Conservation (phyloP, 1,140 invertebrate species). For the Bursaphelenchus mucronatus region DNA sequence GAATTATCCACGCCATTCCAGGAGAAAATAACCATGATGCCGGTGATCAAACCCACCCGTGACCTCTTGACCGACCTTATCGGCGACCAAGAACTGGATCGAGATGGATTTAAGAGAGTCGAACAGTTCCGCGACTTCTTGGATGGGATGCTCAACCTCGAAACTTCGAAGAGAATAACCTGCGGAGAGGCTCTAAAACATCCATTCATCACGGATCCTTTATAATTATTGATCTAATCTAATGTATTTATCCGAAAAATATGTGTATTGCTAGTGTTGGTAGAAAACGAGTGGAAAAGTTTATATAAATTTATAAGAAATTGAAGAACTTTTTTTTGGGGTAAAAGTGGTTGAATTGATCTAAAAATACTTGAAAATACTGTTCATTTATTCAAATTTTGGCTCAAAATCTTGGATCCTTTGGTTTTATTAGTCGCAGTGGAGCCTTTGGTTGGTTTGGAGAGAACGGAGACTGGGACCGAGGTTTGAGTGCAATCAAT, state of each 20-base stretch:
- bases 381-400: too few species aligned
- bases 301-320: too few species aligned
- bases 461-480: too few species aligned
- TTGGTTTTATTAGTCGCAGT: too few species aligned
- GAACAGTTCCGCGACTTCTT: constrained; percentile 86
- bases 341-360: too few species aligned
- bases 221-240: constrained; percentile 15
- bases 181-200: constrained; percentile 89
- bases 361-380: too few species aligned
- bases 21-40: constrained; percentile 92
- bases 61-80: constrained; percentile 81
- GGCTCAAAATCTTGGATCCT: too few species aligned
- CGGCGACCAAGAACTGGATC: constrained; percentile 76
- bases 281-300: too few species aligned
- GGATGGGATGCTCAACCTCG: constrained; percentile 85
- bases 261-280: background rate
- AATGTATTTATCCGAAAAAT: background rate
- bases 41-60: constrained; percentile 78
- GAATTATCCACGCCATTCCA: constrained; percentile 62
- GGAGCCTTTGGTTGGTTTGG: too few species aligned
- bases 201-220: constrained; percentile 80
- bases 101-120: constrained; percentile 66
- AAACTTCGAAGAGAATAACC: constrained; percentile 83
- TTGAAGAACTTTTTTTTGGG: too few species aligned
- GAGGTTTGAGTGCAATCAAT: too few species aligned